phyloP scores from a whole-genome alignment of 2,888 invertebrate species.

The Harmothoe impar region DNA sequence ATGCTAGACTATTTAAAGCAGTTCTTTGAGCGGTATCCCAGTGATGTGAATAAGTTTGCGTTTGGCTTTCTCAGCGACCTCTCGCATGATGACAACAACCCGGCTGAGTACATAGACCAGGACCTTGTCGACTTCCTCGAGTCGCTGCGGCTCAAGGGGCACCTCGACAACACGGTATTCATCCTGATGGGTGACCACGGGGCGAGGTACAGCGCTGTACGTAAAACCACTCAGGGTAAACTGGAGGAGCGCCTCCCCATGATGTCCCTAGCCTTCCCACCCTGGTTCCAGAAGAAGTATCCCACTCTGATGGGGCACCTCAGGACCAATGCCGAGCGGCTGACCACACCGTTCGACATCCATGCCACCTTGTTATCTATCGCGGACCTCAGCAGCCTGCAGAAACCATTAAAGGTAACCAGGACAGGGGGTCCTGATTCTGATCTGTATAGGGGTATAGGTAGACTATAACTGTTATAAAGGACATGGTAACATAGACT shows the following conservation, averaged over 20 bases:
- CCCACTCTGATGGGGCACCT: slow-evolving; percentile 58
- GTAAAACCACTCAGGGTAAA: slow-evolving; percentile 78
- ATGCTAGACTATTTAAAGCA: slow-evolving; percentile 78
- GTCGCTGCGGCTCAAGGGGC: slow-evolving; percentile 70
- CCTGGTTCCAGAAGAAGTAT: slow-evolving; percentile 70
- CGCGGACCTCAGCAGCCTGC: slow-evolving; percentile 68
- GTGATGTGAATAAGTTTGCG: slow-evolving; percentile 77
- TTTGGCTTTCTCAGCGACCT: slow-evolving; percentile 78
- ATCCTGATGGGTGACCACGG: slow-evolving; percentile 81
- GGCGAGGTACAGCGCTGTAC: slow-evolving; percentile 75
- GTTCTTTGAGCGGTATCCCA: slow-evolving; percentile 73
- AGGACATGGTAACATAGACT: too few species aligned
- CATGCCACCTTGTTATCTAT: slow-evolving; percentile 78
- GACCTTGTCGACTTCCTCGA: slow-evolving; percentile 74
- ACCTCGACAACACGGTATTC: slow-evolving; percentile 78
- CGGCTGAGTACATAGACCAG: slow-evolving; percentile 77
- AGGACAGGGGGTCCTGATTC: neutral
- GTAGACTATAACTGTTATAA: too few species aligned
- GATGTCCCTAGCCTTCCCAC: slow-evolving; percentile 78
- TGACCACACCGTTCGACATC: slow-evolving; percentile 80
- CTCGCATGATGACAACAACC: slow-evolving; percentile 79
- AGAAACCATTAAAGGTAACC: neutral
- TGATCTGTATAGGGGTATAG: too few species aligned
- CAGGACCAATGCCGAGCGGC: slow-evolving; percentile 73
- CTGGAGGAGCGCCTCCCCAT: slow-evolving; percentile 81